A percentile compares a stretch with the other conserved stretches of the same genome.
phyloP scores from a whole-genome alignment of 1,140 invertebrate species.

The Camponotus vicinus region DNA sequence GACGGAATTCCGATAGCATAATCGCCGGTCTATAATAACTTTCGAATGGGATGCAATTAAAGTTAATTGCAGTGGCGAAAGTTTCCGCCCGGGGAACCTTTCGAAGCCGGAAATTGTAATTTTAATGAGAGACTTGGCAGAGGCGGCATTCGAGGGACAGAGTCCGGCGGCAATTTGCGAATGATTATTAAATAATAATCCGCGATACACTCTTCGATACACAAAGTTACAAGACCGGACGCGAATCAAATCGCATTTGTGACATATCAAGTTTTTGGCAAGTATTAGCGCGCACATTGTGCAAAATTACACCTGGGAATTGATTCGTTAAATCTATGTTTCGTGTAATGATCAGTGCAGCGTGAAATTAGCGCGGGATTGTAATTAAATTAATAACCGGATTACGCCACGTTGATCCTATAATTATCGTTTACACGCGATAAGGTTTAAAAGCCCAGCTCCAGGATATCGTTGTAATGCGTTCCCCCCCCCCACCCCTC shows the following conservation, averaged over 20 bases:
- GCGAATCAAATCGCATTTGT: conserved; percentile 25
- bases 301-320: conserved; percentile 52
- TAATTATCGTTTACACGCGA: conserved; percentile 62
- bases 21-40: conserved; percentile 47
- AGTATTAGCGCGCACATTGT: conserved; percentile 24
- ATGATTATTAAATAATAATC: conserved; percentile 44
- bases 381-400: conserved; percentile 62
- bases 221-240: neutral
- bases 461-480: conserved; percentile 55
- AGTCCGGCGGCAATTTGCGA: neutral
- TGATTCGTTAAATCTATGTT: conserved; percentile 63
- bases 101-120: conserved; percentile 54
- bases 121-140: conserved; percentile 29
- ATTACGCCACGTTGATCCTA: conserved; percentile 56
- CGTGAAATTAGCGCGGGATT: conserved; percentile 59
- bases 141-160: neutral
- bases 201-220: neutral
- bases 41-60: conserved; percentile 52
- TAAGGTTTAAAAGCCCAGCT: conserved; percentile 62
- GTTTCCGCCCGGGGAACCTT: conserved; percentile 35
- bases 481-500: neutral
- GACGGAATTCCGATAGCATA: conserved; percentile 46
- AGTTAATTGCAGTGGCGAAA: conserved; percentile 53
- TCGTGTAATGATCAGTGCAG: conserved; percentile 57
- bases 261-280: conserved; percentile 49